Conservation (phyloP, 2,113 vertebrate genomes). For the Megaceryle torquata region DNA sequence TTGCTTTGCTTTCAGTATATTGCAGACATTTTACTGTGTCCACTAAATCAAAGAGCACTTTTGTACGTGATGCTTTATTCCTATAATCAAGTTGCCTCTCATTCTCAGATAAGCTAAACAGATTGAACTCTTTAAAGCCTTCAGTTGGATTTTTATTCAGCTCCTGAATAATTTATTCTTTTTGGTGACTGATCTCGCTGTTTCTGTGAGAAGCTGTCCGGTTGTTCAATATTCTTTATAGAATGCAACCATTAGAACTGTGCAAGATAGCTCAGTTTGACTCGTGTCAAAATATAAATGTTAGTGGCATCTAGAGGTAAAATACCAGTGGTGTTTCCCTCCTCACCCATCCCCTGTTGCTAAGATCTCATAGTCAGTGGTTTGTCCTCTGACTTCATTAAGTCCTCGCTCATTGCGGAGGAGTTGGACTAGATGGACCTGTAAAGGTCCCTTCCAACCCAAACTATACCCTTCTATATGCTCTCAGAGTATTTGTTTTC, state of each 20-base stretch:
- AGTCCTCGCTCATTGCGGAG: neutral
- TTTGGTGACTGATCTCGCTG: neutral
- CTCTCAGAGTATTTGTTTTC: neutral
- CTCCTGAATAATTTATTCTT: neutral
- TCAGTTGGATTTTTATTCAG: neutral
- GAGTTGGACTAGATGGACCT: neutral
- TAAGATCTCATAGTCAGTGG: neutral
- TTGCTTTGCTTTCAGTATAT: neutral
- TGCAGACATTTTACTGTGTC: neutral
- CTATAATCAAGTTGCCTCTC: constrained; percentile 20
- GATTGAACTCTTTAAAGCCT: neutral
- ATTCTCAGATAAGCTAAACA: neutral
- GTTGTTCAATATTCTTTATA: neutral
- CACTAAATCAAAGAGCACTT: constrained; percentile 7
- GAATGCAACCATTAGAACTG: neutral
- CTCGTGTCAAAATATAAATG: neutral
- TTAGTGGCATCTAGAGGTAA: neutral
- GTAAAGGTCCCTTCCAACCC: neutral
- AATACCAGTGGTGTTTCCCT: neutral
- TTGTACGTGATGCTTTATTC: constrained; percentile 22
- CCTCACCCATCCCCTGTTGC: neutral
- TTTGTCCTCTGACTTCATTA: neutral
- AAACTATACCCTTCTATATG: neutral
- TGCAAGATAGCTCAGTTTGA: neutral
- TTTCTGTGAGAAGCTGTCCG: neutral